Conservation (phyloP, 2,888 invertebrate genomes). For the Lapara coniferarum region DNA sequence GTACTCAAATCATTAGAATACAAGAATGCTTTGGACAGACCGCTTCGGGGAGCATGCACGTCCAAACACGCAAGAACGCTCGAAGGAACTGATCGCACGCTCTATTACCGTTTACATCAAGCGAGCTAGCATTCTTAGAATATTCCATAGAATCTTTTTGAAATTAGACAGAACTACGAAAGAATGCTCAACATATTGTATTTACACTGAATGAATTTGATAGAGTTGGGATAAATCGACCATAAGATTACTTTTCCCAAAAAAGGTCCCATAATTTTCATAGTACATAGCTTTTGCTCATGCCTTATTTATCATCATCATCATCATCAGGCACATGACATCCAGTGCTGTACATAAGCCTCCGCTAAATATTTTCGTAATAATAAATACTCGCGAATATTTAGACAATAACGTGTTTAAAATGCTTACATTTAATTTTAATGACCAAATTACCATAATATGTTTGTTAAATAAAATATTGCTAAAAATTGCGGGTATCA, state of each 20-base stretch:
- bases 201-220: not conserved
- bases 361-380: no score
- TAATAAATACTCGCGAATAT: no score
- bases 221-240: not conserved
- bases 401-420: no score
- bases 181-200: not conserved
- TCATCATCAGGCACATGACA: no score
- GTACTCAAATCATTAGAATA: not conserved
- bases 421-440: no score
- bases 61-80: constrained; percentile 3
- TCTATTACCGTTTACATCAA: constrained; percentile 22
- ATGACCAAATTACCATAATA: no score
- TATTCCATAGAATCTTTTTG: constrained; percentile 28
- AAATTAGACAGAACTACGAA: constrained; percentile 24
- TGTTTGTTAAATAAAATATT: not conserved
- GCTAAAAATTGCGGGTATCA: no score
- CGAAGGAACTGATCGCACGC: constrained; percentile 19
- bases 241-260: not conserved
- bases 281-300: no score
- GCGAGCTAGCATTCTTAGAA: constrained; percentile 27
- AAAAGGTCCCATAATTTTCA: no score
- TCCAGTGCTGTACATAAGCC: no score
- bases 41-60: not conserved
- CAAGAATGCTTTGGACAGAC: not conserved
- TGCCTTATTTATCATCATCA: no score